Conservation (phyloP, 1,140 invertebrate genomes). For the Ectropis grisescens region DNA sequence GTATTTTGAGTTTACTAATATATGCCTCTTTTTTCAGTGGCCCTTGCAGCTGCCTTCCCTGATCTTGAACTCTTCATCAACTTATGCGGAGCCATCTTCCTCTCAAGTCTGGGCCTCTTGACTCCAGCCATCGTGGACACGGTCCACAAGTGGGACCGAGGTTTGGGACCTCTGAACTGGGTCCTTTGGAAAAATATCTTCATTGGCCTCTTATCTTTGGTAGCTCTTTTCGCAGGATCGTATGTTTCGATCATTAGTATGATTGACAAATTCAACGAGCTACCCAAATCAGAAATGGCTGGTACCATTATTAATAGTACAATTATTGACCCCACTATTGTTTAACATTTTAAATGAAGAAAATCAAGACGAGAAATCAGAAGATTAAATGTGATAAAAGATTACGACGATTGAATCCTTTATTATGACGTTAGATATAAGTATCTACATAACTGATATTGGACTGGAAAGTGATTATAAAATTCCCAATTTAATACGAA, state of each 20-base stretch:
- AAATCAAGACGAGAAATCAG: too few species aligned
- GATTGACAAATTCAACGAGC: constrained; percentile 25
- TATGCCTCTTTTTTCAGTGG: constrained; percentile 74
- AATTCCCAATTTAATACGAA: too few species aligned
- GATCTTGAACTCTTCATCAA: constrained; percentile 90
- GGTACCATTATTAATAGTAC: constrained; percentile 21
- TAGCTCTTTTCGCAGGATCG: constrained; percentile 78
- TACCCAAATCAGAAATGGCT: constrained; percentile 10
- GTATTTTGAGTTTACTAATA: too few species aligned
- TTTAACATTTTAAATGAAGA: too few species aligned
- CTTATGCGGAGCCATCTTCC: constrained; percentile 88
- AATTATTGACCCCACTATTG: too few species aligned
- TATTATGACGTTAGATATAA: too few species aligned
- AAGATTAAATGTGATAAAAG: too few species aligned
- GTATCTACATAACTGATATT: too few species aligned
- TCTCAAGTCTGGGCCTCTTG: constrained; percentile 87
- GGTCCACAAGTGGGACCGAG: constrained; percentile 75
- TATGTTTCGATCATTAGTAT: constrained; percentile 75
- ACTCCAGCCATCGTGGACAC: constrained; percentile 90
- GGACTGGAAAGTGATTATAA: too few species aligned
- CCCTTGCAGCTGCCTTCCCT: constrained; percentile 82
- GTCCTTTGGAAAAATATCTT: constrained; percentile 77
- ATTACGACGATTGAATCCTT: too few species aligned
- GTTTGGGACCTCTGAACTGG: constrained; percentile 75
- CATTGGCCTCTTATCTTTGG: constrained; percentile 73